phyloP scores from a whole-genome alignment of 2,888 invertebrate genomes.

The Drosophila sordidula region DNA sequence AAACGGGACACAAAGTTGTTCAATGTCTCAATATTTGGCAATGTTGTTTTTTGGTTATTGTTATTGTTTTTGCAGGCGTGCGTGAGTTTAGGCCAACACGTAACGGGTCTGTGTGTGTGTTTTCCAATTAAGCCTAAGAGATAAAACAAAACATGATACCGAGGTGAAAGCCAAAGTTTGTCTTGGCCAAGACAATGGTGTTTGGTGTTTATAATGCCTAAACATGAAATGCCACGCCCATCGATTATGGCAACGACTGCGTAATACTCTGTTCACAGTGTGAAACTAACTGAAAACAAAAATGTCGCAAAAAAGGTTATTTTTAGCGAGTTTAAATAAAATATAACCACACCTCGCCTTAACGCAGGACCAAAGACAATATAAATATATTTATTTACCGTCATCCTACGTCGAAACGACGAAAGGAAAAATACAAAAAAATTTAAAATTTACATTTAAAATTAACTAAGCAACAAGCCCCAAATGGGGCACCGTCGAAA shows the following conservation, averaged over 20 bases:
- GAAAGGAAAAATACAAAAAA: too few relatives aligned
- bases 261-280: neutral
- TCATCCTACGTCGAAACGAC: too few relatives aligned
- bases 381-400: too few relatives aligned
- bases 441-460: too few relatives aligned
- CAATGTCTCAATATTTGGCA: constrained; percentile 43
- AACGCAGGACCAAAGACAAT: too few relatives aligned
- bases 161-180: constrained; percentile 70
- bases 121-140: constrained; percentile 73
- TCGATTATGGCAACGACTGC: neutral
- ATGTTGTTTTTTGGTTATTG: constrained; percentile 22
- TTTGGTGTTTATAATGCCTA: constrained; percentile 23
- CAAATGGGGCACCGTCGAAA: too few relatives aligned
- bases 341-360: too few relatives aligned
- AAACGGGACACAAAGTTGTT: constrained; percentile 21
- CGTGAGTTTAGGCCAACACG: constrained; percentile 67
- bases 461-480: too few relatives aligned
- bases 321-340: too few relatives aligned
- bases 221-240: neutral
- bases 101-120: constrained; percentile 28
- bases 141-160: constrained; percentile 64
- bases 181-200: constrained; percentile 52
- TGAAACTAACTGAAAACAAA: too few relatives aligned
- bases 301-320: too few relatives aligned
- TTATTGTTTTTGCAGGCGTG: constrained; percentile 43